Percentiles rank a stretch among this genome's conserved stretches.
Conservation (phyloP, 2,113 vertebrate genomes). For the Nasalis larvatus region DNA sequence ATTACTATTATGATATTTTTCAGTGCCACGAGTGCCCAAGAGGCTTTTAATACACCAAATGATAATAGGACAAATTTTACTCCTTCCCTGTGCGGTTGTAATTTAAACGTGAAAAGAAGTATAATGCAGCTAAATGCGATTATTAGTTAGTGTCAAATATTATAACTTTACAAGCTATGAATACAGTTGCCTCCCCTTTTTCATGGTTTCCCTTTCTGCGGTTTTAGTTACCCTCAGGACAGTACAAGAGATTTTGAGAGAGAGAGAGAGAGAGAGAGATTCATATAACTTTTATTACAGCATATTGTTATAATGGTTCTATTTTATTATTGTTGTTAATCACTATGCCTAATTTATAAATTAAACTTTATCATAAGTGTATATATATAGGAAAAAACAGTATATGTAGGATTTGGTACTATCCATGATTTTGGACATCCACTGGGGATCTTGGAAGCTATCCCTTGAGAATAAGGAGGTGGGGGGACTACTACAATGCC, state of each 20-base stretch:
- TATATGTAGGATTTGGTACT: neutral
- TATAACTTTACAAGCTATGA: neutral
- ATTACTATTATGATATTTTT: conserved; percentile 35
- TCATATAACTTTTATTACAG: neutral
- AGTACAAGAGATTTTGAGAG: neutral
- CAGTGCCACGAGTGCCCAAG: neutral
- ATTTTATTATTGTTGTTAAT: neutral
- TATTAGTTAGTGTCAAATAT: neutral
- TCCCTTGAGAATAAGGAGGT: neutral
- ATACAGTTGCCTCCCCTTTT: neutral
- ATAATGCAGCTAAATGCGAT: neutral
- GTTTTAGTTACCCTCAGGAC: neutral
- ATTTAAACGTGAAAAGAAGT: conserved; percentile 34
- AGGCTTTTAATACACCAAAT: neutral
- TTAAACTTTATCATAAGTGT: neutral
- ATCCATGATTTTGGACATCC: neutral
- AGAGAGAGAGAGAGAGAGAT: neutral
- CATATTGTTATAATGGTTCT: neutral
- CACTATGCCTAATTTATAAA: neutral
- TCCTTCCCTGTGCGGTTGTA: neutral
- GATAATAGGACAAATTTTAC: neutral
- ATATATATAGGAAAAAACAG: neutral
- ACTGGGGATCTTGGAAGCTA: neutral
- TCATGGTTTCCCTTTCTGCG: neutral
- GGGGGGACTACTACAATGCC: neutral